Percentiles rank a stretch among this genome's conserved stretches.
These are phyloP conservation scores for Stichopus chloronotus DNA, from an alignment of 35 echinoderm and acorn worm genomes.

Conservation along the genomic window DNA sequence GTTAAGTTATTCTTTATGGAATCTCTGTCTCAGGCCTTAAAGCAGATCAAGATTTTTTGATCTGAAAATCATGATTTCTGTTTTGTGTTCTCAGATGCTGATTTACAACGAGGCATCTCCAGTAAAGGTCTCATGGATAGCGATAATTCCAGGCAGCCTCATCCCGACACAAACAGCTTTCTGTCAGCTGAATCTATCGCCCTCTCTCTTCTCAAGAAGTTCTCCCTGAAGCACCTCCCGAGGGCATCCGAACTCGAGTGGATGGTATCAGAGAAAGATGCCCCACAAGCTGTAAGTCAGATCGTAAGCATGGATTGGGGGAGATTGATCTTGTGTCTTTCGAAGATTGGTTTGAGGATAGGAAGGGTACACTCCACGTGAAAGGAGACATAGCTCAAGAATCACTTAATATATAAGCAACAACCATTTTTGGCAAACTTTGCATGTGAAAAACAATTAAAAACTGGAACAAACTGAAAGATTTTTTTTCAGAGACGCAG, in stretches of 20 bases:
- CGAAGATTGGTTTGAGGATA: too few species aligned
- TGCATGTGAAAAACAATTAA: too few species aligned
- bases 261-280: conserved; percentile 96
- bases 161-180: conserved; percentile 2
- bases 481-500: too few species aligned
- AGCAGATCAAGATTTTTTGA: not conserved
- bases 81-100: conserved; percentile 75
- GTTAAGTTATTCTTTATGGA: too few species aligned
- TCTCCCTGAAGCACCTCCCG: conserved; percentile 89
- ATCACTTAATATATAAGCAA: too few species aligned
- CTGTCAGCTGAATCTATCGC: conserved; percentile 89
- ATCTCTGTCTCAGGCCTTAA: too few species aligned
- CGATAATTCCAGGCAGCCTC: not conserved
- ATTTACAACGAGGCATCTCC: conserved; percentile 56
- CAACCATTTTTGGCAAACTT: too few species aligned
- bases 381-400: too few species aligned
- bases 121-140: conserved; percentile 16
- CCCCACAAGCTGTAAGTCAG: conserved; percentile 80
- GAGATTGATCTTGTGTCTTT: too few species aligned
- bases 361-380: too few species aligned
- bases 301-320: too few species aligned
- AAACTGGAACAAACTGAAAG: too few species aligned
- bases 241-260: conserved; percentile 91
- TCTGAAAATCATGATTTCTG: not conserved
- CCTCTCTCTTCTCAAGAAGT: conserved; percentile 90